phyloP scores from a whole-genome alignment of 2,888 invertebrate species.

The Xestia rhomboidea region DNA sequence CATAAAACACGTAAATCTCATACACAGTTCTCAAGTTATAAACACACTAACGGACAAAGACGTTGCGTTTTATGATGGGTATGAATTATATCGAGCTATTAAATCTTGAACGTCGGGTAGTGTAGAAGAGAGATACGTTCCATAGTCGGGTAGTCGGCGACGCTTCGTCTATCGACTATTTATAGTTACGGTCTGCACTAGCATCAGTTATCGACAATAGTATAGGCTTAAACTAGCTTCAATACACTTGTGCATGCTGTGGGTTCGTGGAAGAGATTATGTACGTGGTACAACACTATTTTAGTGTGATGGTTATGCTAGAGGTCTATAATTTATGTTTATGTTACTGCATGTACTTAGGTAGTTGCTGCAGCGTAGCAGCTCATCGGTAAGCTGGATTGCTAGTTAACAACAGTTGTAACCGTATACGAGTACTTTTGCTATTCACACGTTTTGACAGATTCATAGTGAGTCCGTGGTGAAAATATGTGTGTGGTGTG shows the following conservation, averaged over 20 bases:
- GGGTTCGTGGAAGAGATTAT: neutral
- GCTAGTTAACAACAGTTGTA: neutral
- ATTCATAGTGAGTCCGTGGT: neutral
- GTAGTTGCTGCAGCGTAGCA: neutral
- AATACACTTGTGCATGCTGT: constrained; percentile 10
- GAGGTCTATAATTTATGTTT: neutral
- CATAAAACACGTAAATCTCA: neutral
- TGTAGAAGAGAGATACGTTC: constrained; percentile 1
- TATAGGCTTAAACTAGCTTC: constrained; percentile 8
- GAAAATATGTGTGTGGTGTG: too few relatives aligned
- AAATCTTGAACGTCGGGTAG: constrained; percentile 27
- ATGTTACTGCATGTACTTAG: neutral
- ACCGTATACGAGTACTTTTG: neutral
- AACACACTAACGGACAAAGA: neutral
- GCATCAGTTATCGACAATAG: constrained; percentile 1
- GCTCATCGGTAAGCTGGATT: neutral
- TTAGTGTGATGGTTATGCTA: constrained; percentile 1
- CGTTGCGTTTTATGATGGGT: neutral
- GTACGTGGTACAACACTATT: constrained; percentile 9
- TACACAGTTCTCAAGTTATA: neutral
- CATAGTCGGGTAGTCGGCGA: constrained; percentile 2
- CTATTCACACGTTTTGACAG: neutral
- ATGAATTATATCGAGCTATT: constrained; percentile 9
- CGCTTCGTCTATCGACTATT: constrained; percentile 26
- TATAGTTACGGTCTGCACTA: constrained; percentile 15